These are phyloP conservation scores for Thinocorus orbignyianus DNA, from an alignment of 2,113 vertebrate species.

Conservation along the genomic window DNA sequence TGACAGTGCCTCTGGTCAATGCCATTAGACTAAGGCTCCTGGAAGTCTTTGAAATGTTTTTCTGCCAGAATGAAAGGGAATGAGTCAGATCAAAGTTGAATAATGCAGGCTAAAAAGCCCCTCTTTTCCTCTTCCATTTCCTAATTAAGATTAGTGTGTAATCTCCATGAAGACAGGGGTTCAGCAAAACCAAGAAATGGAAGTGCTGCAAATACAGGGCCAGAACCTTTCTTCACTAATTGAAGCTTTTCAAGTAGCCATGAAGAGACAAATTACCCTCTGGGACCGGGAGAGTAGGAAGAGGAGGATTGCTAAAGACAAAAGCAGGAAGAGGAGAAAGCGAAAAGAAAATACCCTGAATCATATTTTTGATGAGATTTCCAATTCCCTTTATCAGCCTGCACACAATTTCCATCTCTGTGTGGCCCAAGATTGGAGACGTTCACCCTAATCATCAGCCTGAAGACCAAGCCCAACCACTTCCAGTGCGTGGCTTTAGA, in stretches of 20 bases:
- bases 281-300: neutral
- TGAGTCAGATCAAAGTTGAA: constrained; percentile 53
- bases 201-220: neutral
- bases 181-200: constrained; percentile 27
- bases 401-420: neutral
- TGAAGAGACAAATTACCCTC: constrained; percentile 30
- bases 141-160: constrained; percentile 65
- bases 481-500: neutral
- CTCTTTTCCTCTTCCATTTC: constrained; percentile 57
- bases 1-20: constrained; percentile 55
- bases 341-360: neutral
- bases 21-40: constrained; percentile 42
- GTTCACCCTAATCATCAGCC: neutral
- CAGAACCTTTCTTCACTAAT: constrained; percentile 31
- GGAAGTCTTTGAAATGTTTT: constrained; percentile 57
- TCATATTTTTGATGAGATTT: neutral
- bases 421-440: neutral
- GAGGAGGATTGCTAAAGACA: neutral
- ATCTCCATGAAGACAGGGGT: constrained; percentile 36
- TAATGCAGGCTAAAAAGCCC: constrained; percentile 43
- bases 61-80: constrained; percentile 37
- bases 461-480: neutral
- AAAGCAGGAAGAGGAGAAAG: constrained; percentile 17
- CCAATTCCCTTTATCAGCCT: neutral
- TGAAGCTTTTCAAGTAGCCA: constrained; percentile 33